These are phyloP conservation scores for Sander lucioperca DNA, from an alignment of 2,113 vertebrate genomes.

Conservation along the genomic window DNA sequence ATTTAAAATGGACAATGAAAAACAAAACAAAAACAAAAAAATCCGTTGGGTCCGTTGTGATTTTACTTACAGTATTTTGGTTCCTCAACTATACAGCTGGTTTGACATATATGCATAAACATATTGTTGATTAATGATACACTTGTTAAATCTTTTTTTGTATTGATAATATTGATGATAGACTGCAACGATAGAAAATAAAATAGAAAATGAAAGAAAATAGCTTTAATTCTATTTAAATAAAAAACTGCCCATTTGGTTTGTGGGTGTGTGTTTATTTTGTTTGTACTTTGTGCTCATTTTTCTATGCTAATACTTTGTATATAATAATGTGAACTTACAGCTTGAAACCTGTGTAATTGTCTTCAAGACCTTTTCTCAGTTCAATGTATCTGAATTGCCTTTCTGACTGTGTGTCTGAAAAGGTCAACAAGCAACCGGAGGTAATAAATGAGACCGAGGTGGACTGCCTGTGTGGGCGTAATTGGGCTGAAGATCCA, in stretches of 20 bases:
- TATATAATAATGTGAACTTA: background rate
- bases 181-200: background rate
- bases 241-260: background rate
- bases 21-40: background rate
- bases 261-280: background rate
- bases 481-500: conserved; percentile 84
- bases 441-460: conserved; percentile 78
- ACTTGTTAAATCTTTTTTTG: background rate
- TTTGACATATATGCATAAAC: background rate
- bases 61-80: background rate
- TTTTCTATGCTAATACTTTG: background rate
- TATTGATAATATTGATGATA: too few relatives aligned
- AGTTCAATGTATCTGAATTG: conserved; percentile 61
- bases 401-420: conserved; percentile 55
- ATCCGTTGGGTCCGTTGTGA: background rate
- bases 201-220: background rate
- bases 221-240: background rate
- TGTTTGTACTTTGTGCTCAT: background rate
- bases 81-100: background rate
- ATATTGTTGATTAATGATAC: background rate
- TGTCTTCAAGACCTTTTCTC: conserved; percentile 38
- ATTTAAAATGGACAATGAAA: background rate
- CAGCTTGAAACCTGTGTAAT: conserved; percentile 16
- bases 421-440: conserved; percentile 85
- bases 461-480: conserved; percentile 73